A percentile compares a stretch with the other conserved stretches of the same genome.
Evolutionary conservation across 2,113 vertebrate genomes (phyloP).

Genomic region (Hypanus sabinus): DNA sequence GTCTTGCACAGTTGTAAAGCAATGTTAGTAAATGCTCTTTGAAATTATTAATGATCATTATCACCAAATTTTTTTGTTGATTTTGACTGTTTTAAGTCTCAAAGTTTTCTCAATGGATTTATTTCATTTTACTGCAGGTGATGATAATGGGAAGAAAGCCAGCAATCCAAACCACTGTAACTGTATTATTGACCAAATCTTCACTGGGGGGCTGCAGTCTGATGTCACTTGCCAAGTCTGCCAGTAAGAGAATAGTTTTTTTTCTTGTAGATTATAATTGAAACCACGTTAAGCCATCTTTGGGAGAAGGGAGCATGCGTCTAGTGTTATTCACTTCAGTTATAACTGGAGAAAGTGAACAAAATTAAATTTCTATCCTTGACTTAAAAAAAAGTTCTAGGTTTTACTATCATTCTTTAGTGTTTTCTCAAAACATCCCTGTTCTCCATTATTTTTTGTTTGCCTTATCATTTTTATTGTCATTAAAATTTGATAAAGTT

Average conservation of each 20-base stretch:
- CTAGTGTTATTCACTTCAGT: background rate
- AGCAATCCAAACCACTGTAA: slow-evolving; percentile 98
- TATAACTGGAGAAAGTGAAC: background rate
- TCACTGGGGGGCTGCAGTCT: slow-evolving; percentile 91
- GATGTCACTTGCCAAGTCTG: slow-evolving; percentile 96
- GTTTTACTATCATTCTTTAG: background rate
- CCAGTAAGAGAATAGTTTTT: slow-evolving; percentile 67
- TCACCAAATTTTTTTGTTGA: background rate
- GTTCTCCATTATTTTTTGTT: background rate
- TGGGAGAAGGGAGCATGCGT: no score
- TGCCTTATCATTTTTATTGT: background rate
- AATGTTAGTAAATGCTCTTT: background rate
- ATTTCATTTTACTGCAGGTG: slow-evolving; percentile 57
- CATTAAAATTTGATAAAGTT: background rate
- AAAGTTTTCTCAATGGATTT: background rate
- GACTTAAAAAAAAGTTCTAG: background rate
- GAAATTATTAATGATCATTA: background rate
- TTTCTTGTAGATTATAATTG: slow-evolving; percentile 10
- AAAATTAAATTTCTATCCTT: background rate
- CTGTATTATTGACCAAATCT: slow-evolving; percentile 98
- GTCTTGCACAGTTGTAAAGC: background rate
- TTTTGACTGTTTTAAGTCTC: background rate
- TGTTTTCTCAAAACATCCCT: background rate
- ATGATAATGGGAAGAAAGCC: slow-evolving; percentile 93
- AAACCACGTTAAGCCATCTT: background rate